Conservation (phyloP, 2,888 invertebrate genomes). For the Drosophila peninsularis region DNA sequence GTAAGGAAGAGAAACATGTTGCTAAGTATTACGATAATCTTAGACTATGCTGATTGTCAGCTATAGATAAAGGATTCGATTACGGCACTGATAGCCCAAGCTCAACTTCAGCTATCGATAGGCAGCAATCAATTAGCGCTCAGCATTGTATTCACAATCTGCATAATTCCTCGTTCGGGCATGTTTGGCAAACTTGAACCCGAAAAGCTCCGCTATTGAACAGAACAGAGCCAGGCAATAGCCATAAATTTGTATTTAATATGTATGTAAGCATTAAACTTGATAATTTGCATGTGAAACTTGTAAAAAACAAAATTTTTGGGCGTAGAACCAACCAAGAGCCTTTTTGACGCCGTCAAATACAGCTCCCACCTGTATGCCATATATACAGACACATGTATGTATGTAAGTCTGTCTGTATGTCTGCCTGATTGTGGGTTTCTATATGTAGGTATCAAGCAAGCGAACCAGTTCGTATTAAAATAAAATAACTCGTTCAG, state of each 20-base stretch:
- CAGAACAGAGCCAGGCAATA: constrained; percentile 29
- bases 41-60: no score
- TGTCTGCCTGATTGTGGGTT: background rate
- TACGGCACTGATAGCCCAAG: background rate
- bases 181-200: constrained; percentile 50
- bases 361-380: constrained; percentile 5
- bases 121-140: background rate
- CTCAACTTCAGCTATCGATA: background rate
- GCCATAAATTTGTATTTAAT: constrained; percentile 41
- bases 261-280: constrained; percentile 32
- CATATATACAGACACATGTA: background rate
- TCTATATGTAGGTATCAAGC: constrained; percentile 1
- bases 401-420: background rate
- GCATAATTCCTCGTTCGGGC: constrained; percentile 12
- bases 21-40: no score
- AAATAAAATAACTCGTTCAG: constrained; percentile 67
- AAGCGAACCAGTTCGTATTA: constrained; percentile 62
- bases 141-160: background rate
- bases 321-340: constrained; percentile 50
- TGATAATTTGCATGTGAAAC: constrained; percentile 68
- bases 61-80: constrained; percentile 5
- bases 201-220: constrained; percentile 1
- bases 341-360: constrained; percentile 45
- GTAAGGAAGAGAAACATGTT: no score
- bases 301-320: constrained; percentile 38